A percentile compares a stretch with the other conserved stretches of the same genome.
phyloP scores from a whole-genome alignment of 2,797 vertebrate genomes.

The Falco peregrinus region DNA sequence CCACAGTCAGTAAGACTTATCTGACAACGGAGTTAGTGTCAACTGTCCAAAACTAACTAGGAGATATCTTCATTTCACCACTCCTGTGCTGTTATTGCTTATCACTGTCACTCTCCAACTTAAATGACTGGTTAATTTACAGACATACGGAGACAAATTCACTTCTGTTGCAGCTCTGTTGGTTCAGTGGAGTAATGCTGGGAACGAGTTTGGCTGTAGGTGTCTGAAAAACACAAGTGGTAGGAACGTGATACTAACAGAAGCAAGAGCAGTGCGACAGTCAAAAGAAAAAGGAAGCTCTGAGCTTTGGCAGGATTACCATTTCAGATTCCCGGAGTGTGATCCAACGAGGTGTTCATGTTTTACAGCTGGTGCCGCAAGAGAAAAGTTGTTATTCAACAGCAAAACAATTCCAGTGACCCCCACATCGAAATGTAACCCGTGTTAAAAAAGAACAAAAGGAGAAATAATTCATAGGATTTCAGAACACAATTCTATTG shows the following conservation, averaged over 20 bases:
- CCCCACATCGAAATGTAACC: not conserved
- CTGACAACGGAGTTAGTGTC: slow-evolving; percentile 65
- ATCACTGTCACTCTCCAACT: slow-evolving; percentile 65
- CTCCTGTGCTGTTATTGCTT: slow-evolving; percentile 45
- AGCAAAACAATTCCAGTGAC: not conserved
- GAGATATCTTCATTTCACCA: slow-evolving; percentile 74
- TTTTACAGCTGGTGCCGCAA: slow-evolving; percentile 30
- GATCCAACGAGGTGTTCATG: slow-evolving; percentile 34
- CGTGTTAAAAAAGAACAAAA: not conserved
- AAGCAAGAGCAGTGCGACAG: slow-evolving; percentile 12
- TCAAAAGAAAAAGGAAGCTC: slow-evolving; percentile 41
- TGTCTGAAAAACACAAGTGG: slow-evolving; percentile 30
- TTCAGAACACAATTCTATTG: not conserved
- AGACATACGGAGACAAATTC: slow-evolving; percentile 44
- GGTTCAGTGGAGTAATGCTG: not conserved
- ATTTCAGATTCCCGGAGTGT: slow-evolving; percentile 40
- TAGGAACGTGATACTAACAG: slow-evolving; percentile 53
- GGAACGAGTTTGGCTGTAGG: not conserved
- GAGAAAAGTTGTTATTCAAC: slow-evolving; percentile 18
- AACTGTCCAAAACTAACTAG: slow-evolving; percentile 67
- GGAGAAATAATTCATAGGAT: not conserved
- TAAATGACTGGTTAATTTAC: slow-evolving; percentile 61
- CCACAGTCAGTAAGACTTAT: slow-evolving; percentile 63
- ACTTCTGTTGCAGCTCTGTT: slow-evolving; percentile 1
- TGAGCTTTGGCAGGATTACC: slow-evolving; percentile 35